phyloP scores from a whole-genome alignment of 2,888 invertebrate genomes.

The Cremastinae sp. region DNA sequence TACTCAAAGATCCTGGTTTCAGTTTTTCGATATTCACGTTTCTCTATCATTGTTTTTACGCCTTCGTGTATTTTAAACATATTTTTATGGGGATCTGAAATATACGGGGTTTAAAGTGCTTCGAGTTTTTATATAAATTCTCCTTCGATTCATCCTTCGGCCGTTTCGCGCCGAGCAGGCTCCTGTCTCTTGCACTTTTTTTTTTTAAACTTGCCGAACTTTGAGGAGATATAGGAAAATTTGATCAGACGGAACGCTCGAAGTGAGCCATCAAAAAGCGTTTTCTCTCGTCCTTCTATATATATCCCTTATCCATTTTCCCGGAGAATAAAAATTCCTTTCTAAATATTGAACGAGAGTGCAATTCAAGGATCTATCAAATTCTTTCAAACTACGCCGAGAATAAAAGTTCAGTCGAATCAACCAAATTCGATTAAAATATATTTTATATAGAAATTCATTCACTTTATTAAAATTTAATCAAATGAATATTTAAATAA shows the following conservation, averaged over 20 bases:
- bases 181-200: not conserved
- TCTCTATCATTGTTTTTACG: not conserved
- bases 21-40: not conserved
- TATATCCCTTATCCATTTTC: not conserved
- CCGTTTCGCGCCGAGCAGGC: slow-evolving; percentile 62
- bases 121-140: slow-evolving; percentile 9
- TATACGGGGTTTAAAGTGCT: not conserved
- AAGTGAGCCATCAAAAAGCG: slow-evolving; percentile 6
- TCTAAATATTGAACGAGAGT: too few species aligned
- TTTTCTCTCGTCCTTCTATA: slow-evolving; percentile 46
- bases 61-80: not conserved
- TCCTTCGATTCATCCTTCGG: slow-evolving; percentile 16
- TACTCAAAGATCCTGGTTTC: slow-evolving; percentile 59
- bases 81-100: not conserved
- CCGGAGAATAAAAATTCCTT: too few species aligned
- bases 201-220: slow-evolving; percentile 19
- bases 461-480: too few species aligned
- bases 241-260: slow-evolving; percentile 4
- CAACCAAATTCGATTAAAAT: too few species aligned
- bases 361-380: too few species aligned
- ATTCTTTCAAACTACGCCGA: too few species aligned
- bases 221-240: slow-evolving; percentile 6
- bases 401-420: too few species aligned
- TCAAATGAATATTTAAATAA: too few species aligned
- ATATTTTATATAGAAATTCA: too few species aligned